Percentiles rank a stretch among this genome's conserved stretches.
Evolutionary conservation across 2,113 vertebrate species (phyloP).

Genomic region (Nycticebus coucang): DNA sequence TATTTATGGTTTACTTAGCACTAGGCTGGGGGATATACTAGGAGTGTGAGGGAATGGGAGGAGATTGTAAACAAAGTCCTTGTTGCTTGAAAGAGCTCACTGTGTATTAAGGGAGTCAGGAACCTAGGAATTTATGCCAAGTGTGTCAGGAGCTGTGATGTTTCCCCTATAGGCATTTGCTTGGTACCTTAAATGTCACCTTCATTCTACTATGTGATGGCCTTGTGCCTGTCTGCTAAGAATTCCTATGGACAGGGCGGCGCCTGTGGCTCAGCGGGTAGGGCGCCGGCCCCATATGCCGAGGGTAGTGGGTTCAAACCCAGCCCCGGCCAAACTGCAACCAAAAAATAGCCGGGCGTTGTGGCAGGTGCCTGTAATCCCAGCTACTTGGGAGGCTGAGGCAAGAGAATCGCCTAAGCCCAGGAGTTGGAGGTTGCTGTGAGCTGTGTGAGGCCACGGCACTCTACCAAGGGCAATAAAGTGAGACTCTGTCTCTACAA

Average conservation of each 20-base stretch:
- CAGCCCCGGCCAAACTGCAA: too few species aligned
- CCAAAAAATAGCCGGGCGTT: too few species aligned
- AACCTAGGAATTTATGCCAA: not conserved
- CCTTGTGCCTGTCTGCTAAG: not conserved
- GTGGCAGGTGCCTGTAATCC: too few species aligned
- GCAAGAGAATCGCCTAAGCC: too few species aligned
- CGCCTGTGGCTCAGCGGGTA: too few species aligned
- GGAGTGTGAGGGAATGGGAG: not conserved
- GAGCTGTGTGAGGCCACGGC: too few species aligned
- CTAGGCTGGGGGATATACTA: not conserved
- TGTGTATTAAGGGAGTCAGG: not conserved
- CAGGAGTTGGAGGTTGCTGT: too few species aligned
- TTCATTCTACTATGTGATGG: not conserved
- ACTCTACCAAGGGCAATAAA: too few species aligned
- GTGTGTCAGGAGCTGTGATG: not conserved
- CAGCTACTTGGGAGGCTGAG: too few species aligned
- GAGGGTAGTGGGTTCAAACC: too few species aligned
- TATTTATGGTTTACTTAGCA: not conserved
- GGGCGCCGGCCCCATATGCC: too few species aligned
- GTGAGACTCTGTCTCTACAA: too few species aligned
- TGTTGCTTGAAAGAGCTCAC: not conserved
- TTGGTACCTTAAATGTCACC: accelerated
- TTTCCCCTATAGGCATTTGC: not conserved
- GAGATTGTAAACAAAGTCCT: not conserved
- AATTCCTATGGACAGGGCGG: not conserved